Conservation (phyloP, 1,140 invertebrate genomes). For the Liolophura sinensis region DNA sequence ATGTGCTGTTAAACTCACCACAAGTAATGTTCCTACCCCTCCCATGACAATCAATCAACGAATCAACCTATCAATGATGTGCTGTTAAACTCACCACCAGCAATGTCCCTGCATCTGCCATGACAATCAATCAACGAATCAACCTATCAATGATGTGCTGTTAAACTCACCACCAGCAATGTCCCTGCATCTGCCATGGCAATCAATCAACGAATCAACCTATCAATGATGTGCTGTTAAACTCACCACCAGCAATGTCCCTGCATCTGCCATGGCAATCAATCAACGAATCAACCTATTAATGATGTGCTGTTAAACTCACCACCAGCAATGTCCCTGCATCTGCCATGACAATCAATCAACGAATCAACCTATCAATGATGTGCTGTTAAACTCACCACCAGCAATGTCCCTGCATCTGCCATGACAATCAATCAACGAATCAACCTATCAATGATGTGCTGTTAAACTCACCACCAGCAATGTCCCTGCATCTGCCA, state of each 20-base stretch:
- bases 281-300: not conserved
- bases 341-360: not conserved
- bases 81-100: too few species aligned
- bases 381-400: not conserved
- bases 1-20: too few species aligned
- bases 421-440: not conserved
- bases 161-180: not conserved
- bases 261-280: not conserved
- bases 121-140: not conserved
- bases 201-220: not conserved
- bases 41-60: too few species aligned
- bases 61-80: too few species aligned
- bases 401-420: not conserved
- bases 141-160: not conserved
- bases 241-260: constrained; percentile 1
- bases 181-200: not conserved
- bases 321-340: constrained; percentile 1
- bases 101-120: too few species aligned
- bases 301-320: not conserved
- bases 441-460: not conserved
- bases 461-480: not conserved
- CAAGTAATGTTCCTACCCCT: too few species aligned
- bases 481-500: not conserved
- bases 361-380: not conserved
- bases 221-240: not conserved